Evolutionary conservation across 2,888 invertebrate species (phyloP), one percentile per base, ranked within the genome.

Genomic region (Nephrotoma guestfalica): DNA sequence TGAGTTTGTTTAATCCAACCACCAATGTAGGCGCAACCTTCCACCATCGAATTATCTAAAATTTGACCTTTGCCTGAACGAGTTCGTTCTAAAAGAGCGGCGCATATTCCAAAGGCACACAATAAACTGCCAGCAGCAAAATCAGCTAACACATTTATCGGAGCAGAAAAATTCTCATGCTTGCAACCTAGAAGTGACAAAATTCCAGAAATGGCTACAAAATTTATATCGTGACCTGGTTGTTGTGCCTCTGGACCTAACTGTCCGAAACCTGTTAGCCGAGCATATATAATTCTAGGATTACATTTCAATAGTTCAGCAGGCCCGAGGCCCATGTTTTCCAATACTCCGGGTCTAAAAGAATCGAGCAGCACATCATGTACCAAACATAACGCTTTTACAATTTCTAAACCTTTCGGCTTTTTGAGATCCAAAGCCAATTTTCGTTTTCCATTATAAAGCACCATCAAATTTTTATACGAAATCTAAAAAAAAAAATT

Each of bases 211-310:
- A 98, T 92, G 4, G 96, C 96, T 71, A 97, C 92, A 91, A 96
- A 99, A 92, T 99, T 99, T 86, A 99, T 97, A 91, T 99, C 99
- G 92, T 99, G 99, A 0, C 99, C 99, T 88, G 98, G 98, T 91
- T 94, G 95, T 86, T 93, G 90, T 71, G 95, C 93, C 89, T 95
- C 94, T 7, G 93, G 92, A 2, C 99, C 98, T 87, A 92, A 91
- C 91, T 99, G 99, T 0, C 99, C 99, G 91, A 95, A 99, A 86
- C 98, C 98, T 86, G 98, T 97, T 86, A 99, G 91, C 88, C 99
- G 93, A 6, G 99, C 98, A 91, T 98, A 99, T 88, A 99, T 95
- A 83, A 99, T 92, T 86, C 93, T 92, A 0, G 96, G 94, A 92
- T 98, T 98, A 41, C 93, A 93, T 88, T 92, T 91, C 90, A 96